Evolutionary conservation across 2,113 vertebrate genomes (phyloP), one percentile per base, ranked within the genome.

Genomic region (Serilophus lunatus): DNA sequence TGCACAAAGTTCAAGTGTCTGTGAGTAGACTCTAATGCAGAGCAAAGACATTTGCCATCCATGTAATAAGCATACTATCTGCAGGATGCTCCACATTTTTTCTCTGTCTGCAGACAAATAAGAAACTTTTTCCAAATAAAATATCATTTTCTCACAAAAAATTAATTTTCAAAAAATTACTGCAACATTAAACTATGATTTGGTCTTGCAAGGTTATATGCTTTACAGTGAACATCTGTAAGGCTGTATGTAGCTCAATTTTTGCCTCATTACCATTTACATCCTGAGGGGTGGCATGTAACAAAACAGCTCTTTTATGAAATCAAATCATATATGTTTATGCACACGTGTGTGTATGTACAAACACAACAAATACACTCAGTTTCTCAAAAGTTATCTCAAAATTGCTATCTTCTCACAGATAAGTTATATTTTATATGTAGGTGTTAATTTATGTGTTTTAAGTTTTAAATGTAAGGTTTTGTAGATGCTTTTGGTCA

Each of bases 311-410:
- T 68, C 4, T 61, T 85, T 72, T 45, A 61, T 80, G 24, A 94
- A 76, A 45, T 2, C 8, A 57, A 36, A 57, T 75, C 18, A 35
- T 60, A n/a, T 7, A 17, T n/a, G 5, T 24, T 9, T 36, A 45
- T 22, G 17, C 6, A 28, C 3, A 28, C 18, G 4, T 15, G 23
- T 19, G 5, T 29, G 31, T 6, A 50, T 42, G 23, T 29, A 45
- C 12, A 5, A 13, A 13, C 5, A 22, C 4, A 80, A 13, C 2
- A 40, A 65, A 77, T 15, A 13, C 0, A 1, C 2, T 49, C 51
- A 35, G 4, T 24, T 53, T 17, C 18, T 36, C 13, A 13, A 50
- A 63, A 63, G 3, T 8, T 26, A 61, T 44, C 14, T 25, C 14
- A 22, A 71, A 68, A 82, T 47, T 51, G 9, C 3, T 65, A 20